phyloP scores from a whole-genome alignment of 53 echinoderm and acorn worm genomes.

The Apostichopus leukothele region DNA sequence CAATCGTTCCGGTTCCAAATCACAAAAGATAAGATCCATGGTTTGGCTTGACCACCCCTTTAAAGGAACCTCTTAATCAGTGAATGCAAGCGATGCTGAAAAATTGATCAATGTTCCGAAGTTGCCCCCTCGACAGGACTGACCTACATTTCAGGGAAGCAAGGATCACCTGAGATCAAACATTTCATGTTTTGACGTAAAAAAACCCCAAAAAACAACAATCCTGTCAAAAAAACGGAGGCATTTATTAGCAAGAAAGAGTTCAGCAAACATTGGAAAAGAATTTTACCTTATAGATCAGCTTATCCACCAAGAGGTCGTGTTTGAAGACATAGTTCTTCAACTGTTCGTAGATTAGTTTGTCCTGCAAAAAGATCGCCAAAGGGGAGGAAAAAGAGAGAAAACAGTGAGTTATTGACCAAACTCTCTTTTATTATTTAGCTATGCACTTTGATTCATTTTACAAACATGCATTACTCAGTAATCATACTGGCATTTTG shows the following conservation, averaged over 20 bases:
- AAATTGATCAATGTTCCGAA: no score
- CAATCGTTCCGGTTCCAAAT: no score
- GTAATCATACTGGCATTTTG: no score
- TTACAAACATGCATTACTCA: no score
- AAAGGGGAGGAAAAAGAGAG: neutral
- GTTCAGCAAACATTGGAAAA: no score
- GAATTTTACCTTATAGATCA: constrained; percentile 83
- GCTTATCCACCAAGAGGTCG: constrained; percentile 82
- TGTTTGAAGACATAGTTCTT: constrained; percentile 83
- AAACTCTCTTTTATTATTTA: no score
- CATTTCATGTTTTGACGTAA: neutral
- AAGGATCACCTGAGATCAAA: neutral
- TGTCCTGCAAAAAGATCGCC: constrained; percentile 58
- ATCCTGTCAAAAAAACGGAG: neutral
- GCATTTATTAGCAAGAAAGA: neutral
- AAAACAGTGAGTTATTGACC: neutral
- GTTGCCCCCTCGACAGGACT: neutral
- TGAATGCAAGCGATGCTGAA: no score
- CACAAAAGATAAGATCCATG: no score
- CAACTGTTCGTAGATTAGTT: constrained; percentile 84
- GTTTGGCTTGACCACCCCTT: no score
- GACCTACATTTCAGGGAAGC: constrained; percentile 17
- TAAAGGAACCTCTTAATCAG: no score
- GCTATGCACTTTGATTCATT: no score
- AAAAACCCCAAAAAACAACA: neutral